Percentiles rank a stretch among this genome's conserved stretches.
Conservation (phyloP, 2,113 vertebrate genomes). For the Tragelaphus strepsiceros region DNA sequence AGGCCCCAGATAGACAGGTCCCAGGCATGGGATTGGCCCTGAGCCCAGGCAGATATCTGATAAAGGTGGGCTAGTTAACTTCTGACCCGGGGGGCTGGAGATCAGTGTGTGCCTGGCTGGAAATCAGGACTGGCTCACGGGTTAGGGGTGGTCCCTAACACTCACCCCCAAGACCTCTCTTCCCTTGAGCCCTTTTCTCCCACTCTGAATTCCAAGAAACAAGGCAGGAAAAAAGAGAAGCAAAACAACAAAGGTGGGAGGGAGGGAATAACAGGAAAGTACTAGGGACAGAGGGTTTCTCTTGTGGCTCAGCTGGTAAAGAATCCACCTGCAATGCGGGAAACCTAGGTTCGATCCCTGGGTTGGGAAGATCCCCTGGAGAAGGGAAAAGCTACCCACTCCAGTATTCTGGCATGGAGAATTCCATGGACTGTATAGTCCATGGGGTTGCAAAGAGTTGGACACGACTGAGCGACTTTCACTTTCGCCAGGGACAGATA, state of each 20-base stretch:
- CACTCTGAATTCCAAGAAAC: not conserved
- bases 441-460: not conserved
- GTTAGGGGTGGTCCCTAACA: not conserved
- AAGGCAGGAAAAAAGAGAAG: not conserved
- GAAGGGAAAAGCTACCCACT: not conserved
- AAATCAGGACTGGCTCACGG: not conserved
- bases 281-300: not conserved
- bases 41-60: not conserved
- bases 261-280: fast-evolving
- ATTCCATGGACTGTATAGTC: not conserved
- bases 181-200: not conserved
- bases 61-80: not conserved
- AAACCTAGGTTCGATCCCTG: not conserved
- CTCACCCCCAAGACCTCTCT: not conserved
- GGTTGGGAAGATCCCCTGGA: not conserved
- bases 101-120: not conserved
- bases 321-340: not conserved
- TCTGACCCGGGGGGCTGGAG: not conserved
- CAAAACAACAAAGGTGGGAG: not conserved
- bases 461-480: not conserved
- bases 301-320: not conserved
- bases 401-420: not conserved
- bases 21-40: not conserved
- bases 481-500: not conserved
- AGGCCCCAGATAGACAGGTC: not conserved